These are phyloP conservation scores for Panzeria rudis DNA, from an alignment of 2,888 invertebrate species.

Conservation along the genomic window DNA sequence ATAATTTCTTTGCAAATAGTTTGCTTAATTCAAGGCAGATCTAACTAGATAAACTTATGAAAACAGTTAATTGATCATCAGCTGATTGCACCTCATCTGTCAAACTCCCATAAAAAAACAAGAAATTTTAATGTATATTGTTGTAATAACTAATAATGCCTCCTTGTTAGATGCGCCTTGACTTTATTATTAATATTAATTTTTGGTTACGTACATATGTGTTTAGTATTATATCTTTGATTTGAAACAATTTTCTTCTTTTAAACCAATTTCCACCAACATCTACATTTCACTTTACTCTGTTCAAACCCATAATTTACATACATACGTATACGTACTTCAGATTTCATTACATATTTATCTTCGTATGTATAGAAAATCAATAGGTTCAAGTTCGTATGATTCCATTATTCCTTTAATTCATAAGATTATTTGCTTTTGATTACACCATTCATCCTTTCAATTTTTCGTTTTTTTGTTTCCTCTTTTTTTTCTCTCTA, in stretches of 20 bases:
- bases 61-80: no score
- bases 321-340: not conserved
- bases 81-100: no score
- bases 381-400: no score
- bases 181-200: no score
- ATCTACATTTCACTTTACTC: not conserved
- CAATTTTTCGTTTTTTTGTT: conserved; percentile 34
- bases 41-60: no score
- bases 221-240: not conserved
- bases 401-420: not conserved
- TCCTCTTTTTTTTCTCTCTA: not conserved
- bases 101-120: no score
- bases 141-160: no score
- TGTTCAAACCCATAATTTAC: not conserved
- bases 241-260: not conserved
- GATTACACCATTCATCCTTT: conserved; percentile 56
- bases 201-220: no score
- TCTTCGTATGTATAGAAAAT: not conserved
- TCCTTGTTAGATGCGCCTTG: no score
- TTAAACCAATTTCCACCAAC: not conserved
- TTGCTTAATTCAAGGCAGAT: no score
- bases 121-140: no score
- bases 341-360: not conserved
- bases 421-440: conserved; percentile 8
- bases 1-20: no score